Evolutionary conservation across 2,888 invertebrate genomes (phyloP).

Genomic region (Cenopis cana): DNA sequence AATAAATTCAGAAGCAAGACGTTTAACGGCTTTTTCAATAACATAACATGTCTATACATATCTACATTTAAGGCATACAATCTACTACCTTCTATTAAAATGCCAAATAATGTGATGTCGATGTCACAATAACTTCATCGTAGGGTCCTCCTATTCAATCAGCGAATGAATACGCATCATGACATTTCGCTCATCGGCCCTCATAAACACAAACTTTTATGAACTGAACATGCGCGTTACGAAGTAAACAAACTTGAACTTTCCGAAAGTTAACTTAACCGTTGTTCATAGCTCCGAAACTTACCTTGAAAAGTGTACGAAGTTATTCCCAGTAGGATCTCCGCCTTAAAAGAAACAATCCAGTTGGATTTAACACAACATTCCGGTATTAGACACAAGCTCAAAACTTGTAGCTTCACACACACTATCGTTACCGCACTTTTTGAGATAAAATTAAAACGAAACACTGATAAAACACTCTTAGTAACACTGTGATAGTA

Average conservation of each 20-base stretch:
- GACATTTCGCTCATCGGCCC: conserved; percentile 29
- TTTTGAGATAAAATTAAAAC: conserved; percentile 71
- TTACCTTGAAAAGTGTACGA: conserved; percentile 66
- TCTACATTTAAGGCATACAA: background rate
- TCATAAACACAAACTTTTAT: conserved; percentile 52
- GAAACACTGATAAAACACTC: conserved; percentile 61
- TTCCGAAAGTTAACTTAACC: conserved; percentile 64
- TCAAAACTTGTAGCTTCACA: conserved; percentile 76
- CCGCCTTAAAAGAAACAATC: conserved; percentile 69
- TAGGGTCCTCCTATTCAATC: background rate
- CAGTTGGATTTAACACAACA: conserved; percentile 79
- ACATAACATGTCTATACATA: background rate
- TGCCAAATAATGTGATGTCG: background rate
- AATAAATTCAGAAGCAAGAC: background rate
- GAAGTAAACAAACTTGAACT: conserved; percentile 78
- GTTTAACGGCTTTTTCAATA: background rate
- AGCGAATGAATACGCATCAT: conserved; percentile 8
- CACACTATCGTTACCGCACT: conserved; percentile 71
- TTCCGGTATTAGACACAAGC: conserved; percentile 75
- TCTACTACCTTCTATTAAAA: background rate
- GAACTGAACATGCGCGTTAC: conserved; percentile 75
- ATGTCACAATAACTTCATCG: background rate
- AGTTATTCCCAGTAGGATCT: conserved; percentile 64
- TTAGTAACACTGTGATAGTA: conserved; percentile 53
- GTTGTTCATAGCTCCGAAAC: conserved; percentile 51